phyloP scores from a whole-genome alignment of 2,113 vertebrate genomes.

The Campylorhamphus procurvoides region DNA sequence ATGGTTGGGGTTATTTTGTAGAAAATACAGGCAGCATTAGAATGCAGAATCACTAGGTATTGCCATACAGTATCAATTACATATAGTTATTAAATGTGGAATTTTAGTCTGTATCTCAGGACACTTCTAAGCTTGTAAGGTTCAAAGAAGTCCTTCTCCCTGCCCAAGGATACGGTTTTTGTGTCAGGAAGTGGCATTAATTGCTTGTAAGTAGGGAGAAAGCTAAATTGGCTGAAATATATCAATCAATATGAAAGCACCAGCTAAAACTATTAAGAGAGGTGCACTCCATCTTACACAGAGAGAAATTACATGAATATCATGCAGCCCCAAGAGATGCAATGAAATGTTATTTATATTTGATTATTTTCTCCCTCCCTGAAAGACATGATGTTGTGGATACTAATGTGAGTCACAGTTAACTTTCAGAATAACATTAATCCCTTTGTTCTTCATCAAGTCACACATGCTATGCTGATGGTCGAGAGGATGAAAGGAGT shows the following conservation, averaged over 20 bases:
- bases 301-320: neutral
- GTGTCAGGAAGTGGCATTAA: conserved; percentile 23
- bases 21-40: neutral
- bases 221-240: conserved; percentile 36
- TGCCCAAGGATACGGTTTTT: neutral
- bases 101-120: neutral
- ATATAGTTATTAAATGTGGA: neutral
- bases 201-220: conserved; percentile 38
- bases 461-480: neutral
- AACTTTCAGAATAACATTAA: conserved; percentile 42
- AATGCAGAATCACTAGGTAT: neutral
- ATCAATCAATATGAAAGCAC: conserved; percentile 47
- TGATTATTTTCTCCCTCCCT: neutral
- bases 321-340: neutral
- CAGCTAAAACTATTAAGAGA: neutral
- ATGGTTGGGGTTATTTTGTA: neutral
- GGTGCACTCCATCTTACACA: neutral
- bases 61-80: neutral
- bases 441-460: conserved; percentile 25
- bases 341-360: conserved; percentile 18
- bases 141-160: neutral
- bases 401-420: neutral
- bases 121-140: neutral
- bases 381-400: neutral
- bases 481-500: conserved; percentile 13